phyloP scores from a whole-genome alignment of 1,140 invertebrate genomes.

The Asobara japonica region DNA sequence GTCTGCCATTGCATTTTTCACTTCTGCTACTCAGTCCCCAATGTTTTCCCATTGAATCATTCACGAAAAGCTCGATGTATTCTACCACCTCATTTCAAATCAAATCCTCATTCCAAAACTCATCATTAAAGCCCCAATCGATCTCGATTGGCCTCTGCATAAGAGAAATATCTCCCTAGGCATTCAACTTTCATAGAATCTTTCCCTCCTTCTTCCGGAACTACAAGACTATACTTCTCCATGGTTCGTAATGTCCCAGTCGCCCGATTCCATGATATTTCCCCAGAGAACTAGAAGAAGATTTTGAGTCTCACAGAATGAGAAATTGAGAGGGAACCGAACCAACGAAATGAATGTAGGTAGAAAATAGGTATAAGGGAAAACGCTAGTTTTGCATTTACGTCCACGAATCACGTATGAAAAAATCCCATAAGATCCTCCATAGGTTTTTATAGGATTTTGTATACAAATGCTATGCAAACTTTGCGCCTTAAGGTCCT shows the following conservation, averaged over 20 bases:
- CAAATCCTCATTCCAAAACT: background rate
- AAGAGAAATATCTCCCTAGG: conserved; percentile 57
- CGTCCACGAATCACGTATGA: too few relatives aligned
- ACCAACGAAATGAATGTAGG: conserved; percentile 5
- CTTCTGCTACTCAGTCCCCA: too few relatives aligned
- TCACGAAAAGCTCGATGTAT: too few relatives aligned
- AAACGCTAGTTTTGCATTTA: conserved; percentile 43
- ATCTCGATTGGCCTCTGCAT: conserved; percentile 22
- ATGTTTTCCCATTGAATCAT: too few relatives aligned
- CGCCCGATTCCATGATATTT: conserved; percentile 60
- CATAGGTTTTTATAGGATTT: too few relatives aligned
- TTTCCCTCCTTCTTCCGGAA: conserved; percentile 40
- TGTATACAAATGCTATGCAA: too few relatives aligned
- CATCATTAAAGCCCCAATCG: conserved; percentile 10
- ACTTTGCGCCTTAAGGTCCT: too few relatives aligned
- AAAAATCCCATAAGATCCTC: too few relatives aligned
- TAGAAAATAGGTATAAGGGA: conserved; percentile 15
- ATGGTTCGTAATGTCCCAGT: conserved; percentile 46
- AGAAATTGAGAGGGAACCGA: conserved; percentile 10
- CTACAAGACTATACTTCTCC: conserved; percentile 55
- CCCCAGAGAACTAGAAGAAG: conserved; percentile 50
- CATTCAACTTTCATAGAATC: conserved; percentile 58
- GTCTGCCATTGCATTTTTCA: too few relatives aligned
- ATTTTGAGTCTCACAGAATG: conserved; percentile 37
- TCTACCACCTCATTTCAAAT: too few relatives aligned